Evolutionary conservation across 2,113 vertebrate species (phyloP).

Genomic region (Carollia perspicillata): DNA sequence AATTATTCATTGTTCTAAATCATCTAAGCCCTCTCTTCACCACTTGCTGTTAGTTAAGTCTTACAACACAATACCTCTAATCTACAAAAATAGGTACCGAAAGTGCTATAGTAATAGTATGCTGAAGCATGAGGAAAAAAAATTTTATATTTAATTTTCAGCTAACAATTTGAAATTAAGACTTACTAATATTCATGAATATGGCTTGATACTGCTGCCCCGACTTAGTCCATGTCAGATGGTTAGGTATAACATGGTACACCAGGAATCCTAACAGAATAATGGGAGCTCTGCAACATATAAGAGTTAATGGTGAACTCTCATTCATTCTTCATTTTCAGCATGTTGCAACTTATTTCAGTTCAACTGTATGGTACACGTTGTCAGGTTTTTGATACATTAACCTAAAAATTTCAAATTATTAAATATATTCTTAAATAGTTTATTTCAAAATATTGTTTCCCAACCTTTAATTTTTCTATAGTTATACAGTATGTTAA

Average conservation of each 20-base stretch:
- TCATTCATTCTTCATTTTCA: background rate
- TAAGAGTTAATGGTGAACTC: background rate
- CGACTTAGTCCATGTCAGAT: background rate
- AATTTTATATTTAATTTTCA: slow-evolving; percentile 17
- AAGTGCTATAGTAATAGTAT: background rate
- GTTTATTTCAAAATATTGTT: slow-evolving; percentile 20
- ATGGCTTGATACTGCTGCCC: background rate
- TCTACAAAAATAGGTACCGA: background rate
- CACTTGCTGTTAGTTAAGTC: background rate
- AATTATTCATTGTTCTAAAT: slow-evolving; percentile 13
- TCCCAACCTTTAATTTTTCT: slow-evolving; percentile 14
- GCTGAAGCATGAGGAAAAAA: background rate
- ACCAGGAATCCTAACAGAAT: background rate
- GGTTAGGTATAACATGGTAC: background rate
- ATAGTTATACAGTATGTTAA: background rate
- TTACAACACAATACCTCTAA: background rate
- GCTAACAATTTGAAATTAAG: slow-evolving; percentile 10
- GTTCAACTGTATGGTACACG: background rate
- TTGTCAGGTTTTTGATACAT: background rate
- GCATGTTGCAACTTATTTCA: background rate
- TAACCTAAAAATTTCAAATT: slow-evolving; percentile 30
- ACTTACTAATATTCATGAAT: background rate
- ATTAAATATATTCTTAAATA: background rate
- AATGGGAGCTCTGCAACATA: background rate
- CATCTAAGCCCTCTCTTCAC: background rate